A percentile compares a stretch with the other conserved stretches of the same genome.
Evolutionary conservation across 2,113 vertebrate genomes (phyloP).

Genomic region (Scartelaos histophorus): DNA sequence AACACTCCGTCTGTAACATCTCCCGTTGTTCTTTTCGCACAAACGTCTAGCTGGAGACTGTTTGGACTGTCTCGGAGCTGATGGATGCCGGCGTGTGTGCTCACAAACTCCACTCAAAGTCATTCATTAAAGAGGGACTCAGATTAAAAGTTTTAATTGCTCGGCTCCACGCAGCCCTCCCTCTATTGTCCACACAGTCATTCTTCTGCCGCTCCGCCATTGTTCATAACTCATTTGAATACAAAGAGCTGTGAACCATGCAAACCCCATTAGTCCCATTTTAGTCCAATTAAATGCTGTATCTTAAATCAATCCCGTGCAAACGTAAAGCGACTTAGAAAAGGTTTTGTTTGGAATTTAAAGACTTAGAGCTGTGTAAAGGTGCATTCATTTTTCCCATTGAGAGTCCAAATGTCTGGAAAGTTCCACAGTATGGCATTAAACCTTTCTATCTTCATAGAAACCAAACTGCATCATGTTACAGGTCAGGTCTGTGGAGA

Average conservation of each 20-base stretch:
- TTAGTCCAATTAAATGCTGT: too few relatives aligned
- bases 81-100: neutral
- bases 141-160: conserved; percentile 8
- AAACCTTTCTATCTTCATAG: too few relatives aligned
- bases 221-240: neutral
- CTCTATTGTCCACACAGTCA: neutral
- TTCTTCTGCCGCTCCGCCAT: neutral
- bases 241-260: neutral
- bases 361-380: too few relatives aligned
- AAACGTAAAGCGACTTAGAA: too few relatives aligned
- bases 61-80: neutral
- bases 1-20: neutral
- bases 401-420: too few relatives aligned
- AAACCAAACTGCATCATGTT: too few relatives aligned
- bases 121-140: neutral
- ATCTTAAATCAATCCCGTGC: too few relatives aligned
- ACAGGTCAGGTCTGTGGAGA: too few relatives aligned
- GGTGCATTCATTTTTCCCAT: too few relatives aligned
- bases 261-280: too few relatives aligned
- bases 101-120: neutral
- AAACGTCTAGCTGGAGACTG: neutral
- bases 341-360: too few relatives aligned
- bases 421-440: too few relatives aligned
- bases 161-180: neutral
- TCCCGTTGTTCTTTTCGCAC: neutral